Percentiles rank a stretch among this genome's conserved stretches.
Conservation (phyloP, 2,113 vertebrate genomes). For the Corythaixoides concolor region DNA sequence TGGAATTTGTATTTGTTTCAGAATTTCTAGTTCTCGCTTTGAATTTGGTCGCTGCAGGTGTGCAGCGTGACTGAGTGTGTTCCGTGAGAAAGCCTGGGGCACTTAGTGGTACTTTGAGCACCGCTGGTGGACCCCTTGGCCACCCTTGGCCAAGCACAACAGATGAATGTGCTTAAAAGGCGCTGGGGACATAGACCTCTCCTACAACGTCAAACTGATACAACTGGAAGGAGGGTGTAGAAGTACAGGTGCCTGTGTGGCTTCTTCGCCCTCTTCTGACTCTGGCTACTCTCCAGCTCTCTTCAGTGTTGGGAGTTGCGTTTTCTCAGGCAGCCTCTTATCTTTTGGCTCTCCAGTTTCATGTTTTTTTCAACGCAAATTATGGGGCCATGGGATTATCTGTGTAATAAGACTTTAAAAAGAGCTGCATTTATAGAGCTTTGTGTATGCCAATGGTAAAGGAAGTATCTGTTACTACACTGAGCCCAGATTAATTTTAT, state of each 20-base stretch:
- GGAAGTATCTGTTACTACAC: neutral
- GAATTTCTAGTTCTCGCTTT: neutral
- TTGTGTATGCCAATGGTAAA: neutral
- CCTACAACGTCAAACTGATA: neutral
- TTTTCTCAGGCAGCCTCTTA: neutral
- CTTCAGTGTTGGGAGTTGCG: neutral
- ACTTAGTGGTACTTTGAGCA: neutral
- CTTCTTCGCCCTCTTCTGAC: neutral
- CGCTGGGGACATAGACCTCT: accelerated
- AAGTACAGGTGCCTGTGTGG: neutral
- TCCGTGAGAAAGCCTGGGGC: accelerated
- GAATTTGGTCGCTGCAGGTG: neutral
- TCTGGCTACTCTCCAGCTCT: neutral
- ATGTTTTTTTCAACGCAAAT: neutral
- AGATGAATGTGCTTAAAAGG: neutral
- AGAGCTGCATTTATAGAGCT: neutral
- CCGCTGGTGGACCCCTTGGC: neutral
- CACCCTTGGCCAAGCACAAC: neutral
- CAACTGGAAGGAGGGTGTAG: neutral
- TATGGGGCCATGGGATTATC: neutral
- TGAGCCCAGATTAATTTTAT: neutral
- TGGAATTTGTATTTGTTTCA: neutral
- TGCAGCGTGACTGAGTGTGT: accelerated
- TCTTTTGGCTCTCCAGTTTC: neutral
- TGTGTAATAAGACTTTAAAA: neutral